Evolutionary conservation across 2,797 vertebrate genomes (phyloP).

Genomic region (Lepus oiostolus): DNA sequence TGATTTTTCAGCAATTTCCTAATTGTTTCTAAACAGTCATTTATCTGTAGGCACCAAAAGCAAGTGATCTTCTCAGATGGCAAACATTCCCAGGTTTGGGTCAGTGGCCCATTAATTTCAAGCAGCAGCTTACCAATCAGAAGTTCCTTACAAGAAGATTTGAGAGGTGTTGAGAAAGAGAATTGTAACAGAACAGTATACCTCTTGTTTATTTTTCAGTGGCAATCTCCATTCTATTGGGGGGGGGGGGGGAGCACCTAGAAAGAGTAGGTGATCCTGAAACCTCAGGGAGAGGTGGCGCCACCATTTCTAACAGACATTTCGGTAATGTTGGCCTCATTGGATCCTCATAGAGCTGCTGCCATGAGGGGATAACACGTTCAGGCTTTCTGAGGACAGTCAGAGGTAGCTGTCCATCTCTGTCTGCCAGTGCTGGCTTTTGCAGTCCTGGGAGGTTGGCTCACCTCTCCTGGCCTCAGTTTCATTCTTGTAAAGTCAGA

Average conservation of each 20-base stretch:
- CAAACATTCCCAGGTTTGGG: conserved; percentile 49
- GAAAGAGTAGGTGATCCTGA: conserved; percentile 10
- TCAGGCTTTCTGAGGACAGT: not conserved
- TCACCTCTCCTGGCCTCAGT: not conserved
- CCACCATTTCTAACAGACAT: not conserved
- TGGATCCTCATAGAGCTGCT: not conserved
- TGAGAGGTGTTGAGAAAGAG: not conserved
- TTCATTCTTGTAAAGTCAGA: conserved; percentile 19
- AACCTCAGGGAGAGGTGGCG: not conserved
- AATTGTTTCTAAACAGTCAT: conserved; percentile 34
- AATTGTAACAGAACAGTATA: not conserved
- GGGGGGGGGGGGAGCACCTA: no score
- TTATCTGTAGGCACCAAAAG: not conserved
- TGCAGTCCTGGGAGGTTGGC: not conserved
- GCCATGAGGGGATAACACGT: not conserved
- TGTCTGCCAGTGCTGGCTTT: not conserved
- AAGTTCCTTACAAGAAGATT: conserved; percentile 8
- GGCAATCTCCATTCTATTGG: not conserved
- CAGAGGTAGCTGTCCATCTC: not conserved
- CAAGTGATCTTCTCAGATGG: conserved; percentile 1
- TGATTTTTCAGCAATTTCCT: conserved; percentile 42
- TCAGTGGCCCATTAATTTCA: conserved; percentile 39
- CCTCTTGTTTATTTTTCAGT: conserved; percentile 6
- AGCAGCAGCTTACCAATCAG: not conserved
- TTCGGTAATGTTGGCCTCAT: not conserved